Evolutionary conservation across 1,140 invertebrate genomes (phyloP), one percentile per base, ranked within the genome.

Genomic region (Achroia grisella): DNA sequence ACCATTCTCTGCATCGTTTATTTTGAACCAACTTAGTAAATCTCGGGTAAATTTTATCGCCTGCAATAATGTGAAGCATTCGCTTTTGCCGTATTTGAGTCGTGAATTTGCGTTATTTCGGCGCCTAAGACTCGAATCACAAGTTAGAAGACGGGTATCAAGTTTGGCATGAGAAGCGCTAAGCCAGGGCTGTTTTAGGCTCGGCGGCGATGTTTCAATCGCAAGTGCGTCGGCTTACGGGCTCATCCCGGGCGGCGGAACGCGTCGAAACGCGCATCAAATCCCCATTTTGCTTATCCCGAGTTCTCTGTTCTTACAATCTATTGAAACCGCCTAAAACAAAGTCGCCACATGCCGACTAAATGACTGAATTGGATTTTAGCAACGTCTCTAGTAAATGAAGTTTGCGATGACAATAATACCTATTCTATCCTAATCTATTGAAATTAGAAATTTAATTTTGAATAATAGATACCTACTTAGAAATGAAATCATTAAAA

Each of bases 21-120:
- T 70, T 64, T 48, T 15, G 53, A 36, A 31, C 42, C 41, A 15
- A 49, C 36, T 17, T 36, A 49, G 35, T 27, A 23, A 47, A 42
- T 52, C 45, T 13, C 29, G 46, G 37, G 39, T 44, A 40, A 50
- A 50, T 40, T 43, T 41, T 37, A 43, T 50, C 33, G 46, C 12
- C 44, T 44, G 30, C 48, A 39, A 46, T 50, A 50, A 33, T 8
- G 34, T 11, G 39, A 44, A 29, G 39, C 44, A 35, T 52, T 41
- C 43, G 29, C 27, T 14, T 13, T 36, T 23, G 32, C 14, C 23
- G 44, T 12, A 44, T 50, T 52, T 46, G 58, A 64, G 61, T 74
- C 54, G 73, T 64, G 72, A 82, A 82, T 79, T 77, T 75, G 70
- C 72, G 56, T 79, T 75, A 80, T 75, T 83, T 75, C 72, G 62